Conservation (phyloP, 1,140 invertebrate genomes). For the Drosophila sechellia region DNA sequence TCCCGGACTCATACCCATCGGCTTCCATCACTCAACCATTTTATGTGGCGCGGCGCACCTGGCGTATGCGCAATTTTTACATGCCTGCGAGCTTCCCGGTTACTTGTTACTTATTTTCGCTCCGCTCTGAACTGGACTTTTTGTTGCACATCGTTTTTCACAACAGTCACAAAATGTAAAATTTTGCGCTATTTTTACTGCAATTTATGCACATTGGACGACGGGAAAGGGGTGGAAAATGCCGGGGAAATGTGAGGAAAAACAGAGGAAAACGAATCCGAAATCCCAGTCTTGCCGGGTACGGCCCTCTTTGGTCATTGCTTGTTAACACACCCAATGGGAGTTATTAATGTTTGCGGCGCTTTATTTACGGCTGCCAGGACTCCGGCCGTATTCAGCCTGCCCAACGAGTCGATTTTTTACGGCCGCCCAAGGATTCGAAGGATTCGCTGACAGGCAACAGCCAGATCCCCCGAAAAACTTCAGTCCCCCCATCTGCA, state of each 20-base stretch:
- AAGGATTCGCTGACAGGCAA: slow-evolving; percentile 72
- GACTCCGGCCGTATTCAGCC: slow-evolving; percentile 30
- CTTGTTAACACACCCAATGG: slow-evolving; percentile 82
- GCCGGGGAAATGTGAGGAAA: background rate
- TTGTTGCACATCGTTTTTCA: slow-evolving; percentile 79
- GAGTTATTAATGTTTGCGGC: slow-evolving; percentile 80
- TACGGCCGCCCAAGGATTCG: slow-evolving; percentile 62
- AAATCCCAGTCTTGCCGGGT: slow-evolving; percentile 55
- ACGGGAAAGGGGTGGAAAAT: background rate
- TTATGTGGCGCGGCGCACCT: slow-evolving; percentile 51
- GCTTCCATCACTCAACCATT: slow-evolving; percentile 46
- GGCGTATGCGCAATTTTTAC: slow-evolving; percentile 79
- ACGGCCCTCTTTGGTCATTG: slow-evolving; percentile 76
- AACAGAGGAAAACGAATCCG: slow-evolving; percentile 45
- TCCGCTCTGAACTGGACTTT: slow-evolving; percentile 17
- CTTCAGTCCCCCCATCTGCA: slow-evolving; percentile 8
- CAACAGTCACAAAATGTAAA: slow-evolving; percentile 65
- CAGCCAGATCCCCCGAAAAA: background rate
- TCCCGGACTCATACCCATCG: background rate
- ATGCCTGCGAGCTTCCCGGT: slow-evolving; percentile 38
- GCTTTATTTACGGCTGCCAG: slow-evolving; percentile 74
- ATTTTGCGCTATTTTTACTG: slow-evolving; percentile 75
- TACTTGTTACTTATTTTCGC: slow-evolving; percentile 61
- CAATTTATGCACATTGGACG: slow-evolving; percentile 73
- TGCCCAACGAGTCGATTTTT: slow-evolving; percentile 70